Base-by-base conservation (phyloP, 2,888 invertebrate species). In the Euplexia lucipara region DNA sequence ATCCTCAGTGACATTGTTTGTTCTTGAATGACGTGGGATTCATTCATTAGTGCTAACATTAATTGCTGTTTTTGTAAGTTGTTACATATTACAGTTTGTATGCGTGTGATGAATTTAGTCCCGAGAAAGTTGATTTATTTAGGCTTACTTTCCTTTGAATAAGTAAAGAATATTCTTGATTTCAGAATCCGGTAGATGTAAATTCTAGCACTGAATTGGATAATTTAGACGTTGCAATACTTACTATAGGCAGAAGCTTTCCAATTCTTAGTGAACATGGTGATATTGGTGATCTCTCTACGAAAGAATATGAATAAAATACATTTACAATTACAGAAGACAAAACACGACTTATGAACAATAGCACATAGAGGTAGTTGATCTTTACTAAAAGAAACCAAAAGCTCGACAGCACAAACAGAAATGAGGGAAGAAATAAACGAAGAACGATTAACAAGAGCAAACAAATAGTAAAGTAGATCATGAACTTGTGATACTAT, bases 401-500 rank as follows among this genome's bases (percentile, higher is more conserved):
- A 22, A 58, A 34, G 18, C 5, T 16, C 2, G 1, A 10, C 7
- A 16, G 0, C 14, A 30, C 1, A 4, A 41, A 22, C 32, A 22
- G 58, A 57, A 37, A 32, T 20, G 5, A 2, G 16, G 12, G 18
- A 52, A 35, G n/a, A n/a, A n/a, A n/a, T n/a, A n/a, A n/a, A n/a
- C n/a, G n/a, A n/a, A n/a, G n/a, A n/a, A n/a, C n/a, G 22, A 14
- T 5, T 7, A 32, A 64, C 10, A 64, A 18, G 16, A 45, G 2
- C 18, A 34, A 39, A 44, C 10, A 32, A 42, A 39, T n/a, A 35
- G 30, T 51, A 66, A 72, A 72, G n/a, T 67, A 64, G 76, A 56
- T 67, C 77, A 45, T 79, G 77, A 78, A 79, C 73, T 79, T 74
- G 65, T 79, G 77, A 47, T 20, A 37, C 9, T 39, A 9, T 61